Evolutionary conservation across 2,888 invertebrate species (phyloP), one percentile per base, ranked within the genome.

Genomic region (Pandemis corylana): DNA sequence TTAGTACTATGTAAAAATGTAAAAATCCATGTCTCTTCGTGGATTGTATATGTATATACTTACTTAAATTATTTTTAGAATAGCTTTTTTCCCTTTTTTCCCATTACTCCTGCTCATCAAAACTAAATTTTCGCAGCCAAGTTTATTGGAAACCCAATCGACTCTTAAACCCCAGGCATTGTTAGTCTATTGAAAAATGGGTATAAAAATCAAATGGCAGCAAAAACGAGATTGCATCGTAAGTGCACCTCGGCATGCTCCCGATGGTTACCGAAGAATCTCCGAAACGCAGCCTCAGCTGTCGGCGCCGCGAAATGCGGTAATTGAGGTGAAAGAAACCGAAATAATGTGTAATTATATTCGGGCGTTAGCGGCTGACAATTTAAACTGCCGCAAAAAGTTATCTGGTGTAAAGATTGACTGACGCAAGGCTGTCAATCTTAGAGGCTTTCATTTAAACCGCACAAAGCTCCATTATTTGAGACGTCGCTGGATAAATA

Each of bases 301-400:
- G 87, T 82, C 82, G 78, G 79, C 78, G 79, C 81, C 76, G 80
- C 82, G 84, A 88, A 90, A 92, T 90, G 90, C 89, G 86, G 89
- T 93, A 90, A 93, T 93, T 92, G 90, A 85, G 81, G 86, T 84
- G 90, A 93, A 93, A 91, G 87, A 78, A 79, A 78, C 84, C 89
- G 86, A 90, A 90, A 90, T 91, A 89, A 91, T 85, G 86, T 87
- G 83, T 90, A 90, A 92, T 92, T 92, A 90, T 90, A 90, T 89
- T 86, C 86, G 82, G 82, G 83, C 80, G 83, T 83, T 81, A 78
- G 81, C 82, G 81, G 82, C 82, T 81, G 80, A 84, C 85, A 83
- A 86, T 88, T 84, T 84, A 87, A 85, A 80, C 78, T 72, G 76
- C 68, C 59, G 77, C 82, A 90, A 89, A 89, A 89, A 88, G 77